These are phyloP conservation scores for Trinectes maculatus DNA, from an alignment of 2,113 vertebrate genomes.

Conservation along the genomic window DNA sequence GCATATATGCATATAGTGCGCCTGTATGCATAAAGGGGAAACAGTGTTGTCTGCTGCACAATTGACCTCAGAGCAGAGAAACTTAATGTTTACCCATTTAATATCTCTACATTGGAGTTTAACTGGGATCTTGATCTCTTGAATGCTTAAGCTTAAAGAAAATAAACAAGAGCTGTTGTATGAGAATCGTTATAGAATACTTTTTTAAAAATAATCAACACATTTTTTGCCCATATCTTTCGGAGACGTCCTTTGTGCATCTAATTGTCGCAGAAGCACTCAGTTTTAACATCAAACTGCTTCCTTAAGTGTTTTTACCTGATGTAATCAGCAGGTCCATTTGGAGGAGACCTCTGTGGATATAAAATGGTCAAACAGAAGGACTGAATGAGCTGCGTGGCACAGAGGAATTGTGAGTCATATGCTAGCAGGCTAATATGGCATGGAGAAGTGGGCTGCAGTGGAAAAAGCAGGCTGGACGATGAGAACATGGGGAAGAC, in stretches of 20 bases:
- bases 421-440: constrained; percentile 18
- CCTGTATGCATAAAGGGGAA: too few species aligned
- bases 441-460: constrained; percentile 11
- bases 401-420: constrained; percentile 30
- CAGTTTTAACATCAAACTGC: neutral
- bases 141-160: too few species aligned
- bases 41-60: too few species aligned
- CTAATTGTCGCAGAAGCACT: neutral
- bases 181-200: too few species aligned
- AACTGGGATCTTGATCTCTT: too few species aligned
- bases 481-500: constrained; percentile 23
- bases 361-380: neutral
- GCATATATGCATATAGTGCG: too few species aligned
- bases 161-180: too few species aligned
- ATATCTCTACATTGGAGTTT: too few species aligned
- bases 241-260: neutral
- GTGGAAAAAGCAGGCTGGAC: constrained; percentile 20
- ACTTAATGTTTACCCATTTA: too few species aligned
- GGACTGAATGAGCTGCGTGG: constrained; percentile 23
- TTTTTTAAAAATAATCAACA: too few species aligned
- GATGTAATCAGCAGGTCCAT: neutral
- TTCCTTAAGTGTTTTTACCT: neutral
- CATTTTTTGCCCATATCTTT: too few species aligned
- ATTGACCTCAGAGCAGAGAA: too few species aligned
- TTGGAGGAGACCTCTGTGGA: neutral